Evolutionary conservation across 2,113 vertebrate species (phyloP).

Genomic region (Galemys pyrenaicus): DNA sequence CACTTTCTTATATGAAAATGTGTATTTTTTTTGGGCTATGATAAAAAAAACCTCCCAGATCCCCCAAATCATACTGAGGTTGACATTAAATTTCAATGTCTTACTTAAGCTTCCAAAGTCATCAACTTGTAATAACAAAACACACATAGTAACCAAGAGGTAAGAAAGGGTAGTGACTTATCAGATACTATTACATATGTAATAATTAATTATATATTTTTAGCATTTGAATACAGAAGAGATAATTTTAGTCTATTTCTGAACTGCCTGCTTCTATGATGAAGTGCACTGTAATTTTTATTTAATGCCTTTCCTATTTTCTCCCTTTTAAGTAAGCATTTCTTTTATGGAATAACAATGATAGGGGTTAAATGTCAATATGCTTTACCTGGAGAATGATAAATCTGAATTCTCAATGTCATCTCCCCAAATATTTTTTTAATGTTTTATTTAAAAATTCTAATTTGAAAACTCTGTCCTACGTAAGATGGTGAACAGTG

Average conservation of each 20-base stretch:
- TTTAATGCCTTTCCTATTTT: not conserved
- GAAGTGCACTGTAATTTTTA: not conserved
- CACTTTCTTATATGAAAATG: not conserved
- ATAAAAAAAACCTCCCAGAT: not conserved
- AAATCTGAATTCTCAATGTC: not conserved
- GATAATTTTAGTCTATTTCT: not conserved
- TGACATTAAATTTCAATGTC: not conserved
- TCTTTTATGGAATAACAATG: not conserved
- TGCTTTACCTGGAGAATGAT: not conserved
- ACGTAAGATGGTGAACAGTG: not conserved
- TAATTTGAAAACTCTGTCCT: conserved; percentile 17
- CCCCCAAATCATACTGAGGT: not conserved
- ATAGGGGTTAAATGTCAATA: not conserved
- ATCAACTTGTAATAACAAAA: conserved; percentile 12
- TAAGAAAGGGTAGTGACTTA: not conserved
- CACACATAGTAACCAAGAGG: not conserved
- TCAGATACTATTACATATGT: not conserved
- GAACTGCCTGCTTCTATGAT: not conserved
- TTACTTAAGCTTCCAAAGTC: not conserved
- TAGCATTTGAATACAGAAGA: not conserved
- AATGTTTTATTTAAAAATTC: conserved; percentile 30
- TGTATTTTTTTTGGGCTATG: not conserved
- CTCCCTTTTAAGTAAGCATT: not conserved
- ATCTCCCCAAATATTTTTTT: not conserved
- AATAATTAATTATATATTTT: not conserved